Evolutionary conservation across 2,113 vertebrate species (phyloP).

Genomic region (Entomyzon cyanotis): DNA sequence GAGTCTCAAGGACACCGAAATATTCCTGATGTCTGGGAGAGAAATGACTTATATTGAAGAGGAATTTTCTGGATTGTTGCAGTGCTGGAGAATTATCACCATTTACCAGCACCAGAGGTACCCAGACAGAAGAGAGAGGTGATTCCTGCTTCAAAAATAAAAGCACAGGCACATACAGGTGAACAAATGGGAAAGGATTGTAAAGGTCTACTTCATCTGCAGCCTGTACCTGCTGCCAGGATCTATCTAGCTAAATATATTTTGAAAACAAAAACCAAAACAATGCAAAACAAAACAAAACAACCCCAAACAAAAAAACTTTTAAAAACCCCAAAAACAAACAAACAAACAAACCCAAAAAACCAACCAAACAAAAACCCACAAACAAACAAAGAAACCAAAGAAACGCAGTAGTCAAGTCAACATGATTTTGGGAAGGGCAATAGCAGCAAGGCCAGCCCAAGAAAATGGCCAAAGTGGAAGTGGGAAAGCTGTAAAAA

Average conservation of each 20-base stretch:
- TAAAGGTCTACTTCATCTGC: background rate
- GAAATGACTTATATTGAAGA: background rate
- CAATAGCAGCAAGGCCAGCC: background rate
- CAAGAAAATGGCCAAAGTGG: background rate
- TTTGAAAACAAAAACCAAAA: background rate
- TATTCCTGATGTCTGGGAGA: background rate
- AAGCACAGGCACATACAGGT: background rate
- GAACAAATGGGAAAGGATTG: background rate
- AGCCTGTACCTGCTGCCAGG: background rate
- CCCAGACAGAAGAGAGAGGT: background rate
- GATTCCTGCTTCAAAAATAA: background rate
- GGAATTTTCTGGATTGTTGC: background rate
- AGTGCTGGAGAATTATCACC: background rate
- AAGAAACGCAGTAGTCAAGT: background rate
- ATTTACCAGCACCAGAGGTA: background rate
- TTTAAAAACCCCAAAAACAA: background rate
- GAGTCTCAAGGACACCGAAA: conserved; percentile 10
- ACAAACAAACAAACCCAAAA: background rate
- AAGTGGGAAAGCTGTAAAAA: too few relatives aligned
- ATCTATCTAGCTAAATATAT: background rate
- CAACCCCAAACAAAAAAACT: background rate
- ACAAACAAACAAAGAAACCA: too few relatives aligned
- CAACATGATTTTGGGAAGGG: background rate
- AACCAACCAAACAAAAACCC: too few relatives aligned
- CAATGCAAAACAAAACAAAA: background rate